phyloP scores from a whole-genome alignment of 2,888 invertebrate genomes.

The Stictocephala bisonia region DNA sequence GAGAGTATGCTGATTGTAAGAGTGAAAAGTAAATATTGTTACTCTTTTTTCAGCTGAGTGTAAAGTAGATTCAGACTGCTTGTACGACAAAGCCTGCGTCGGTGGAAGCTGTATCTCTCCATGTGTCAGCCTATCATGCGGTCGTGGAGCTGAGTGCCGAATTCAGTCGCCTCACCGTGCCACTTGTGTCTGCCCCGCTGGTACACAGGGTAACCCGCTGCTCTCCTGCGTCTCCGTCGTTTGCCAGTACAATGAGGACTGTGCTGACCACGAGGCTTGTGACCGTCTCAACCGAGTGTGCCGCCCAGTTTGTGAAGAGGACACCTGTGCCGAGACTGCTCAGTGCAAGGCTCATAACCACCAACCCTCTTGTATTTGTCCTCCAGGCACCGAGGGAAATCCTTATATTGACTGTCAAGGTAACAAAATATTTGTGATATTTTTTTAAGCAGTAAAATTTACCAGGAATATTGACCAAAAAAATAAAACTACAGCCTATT shows the following conservation, averaged over 20 bases:
- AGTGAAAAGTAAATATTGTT: not conserved
- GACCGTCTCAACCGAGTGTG: constrained; percentile 86
- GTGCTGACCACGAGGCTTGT: constrained; percentile 85
- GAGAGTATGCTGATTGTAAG: too few relatives aligned
- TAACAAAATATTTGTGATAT: too few relatives aligned
- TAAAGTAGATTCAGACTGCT: constrained; percentile 81
- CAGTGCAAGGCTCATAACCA: constrained; percentile 80
- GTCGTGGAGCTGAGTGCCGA: constrained; percentile 81
- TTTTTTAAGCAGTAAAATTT: too few relatives aligned
- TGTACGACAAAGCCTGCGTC: constrained; percentile 83
- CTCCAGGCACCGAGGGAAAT: constrained; percentile 80
- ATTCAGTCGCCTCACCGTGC: constrained; percentile 80
- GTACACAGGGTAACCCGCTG: constrained; percentile 67
- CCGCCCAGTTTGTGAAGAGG: constrained; percentile 83
- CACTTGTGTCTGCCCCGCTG: constrained; percentile 84
- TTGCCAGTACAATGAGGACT: constrained; percentile 91
- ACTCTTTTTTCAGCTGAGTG: constrained; percentile 63
- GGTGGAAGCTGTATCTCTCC: constrained; percentile 85
- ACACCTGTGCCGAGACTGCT: constrained; percentile 82
- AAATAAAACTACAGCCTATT: too few relatives aligned
- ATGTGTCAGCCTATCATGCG: constrained; percentile 78
- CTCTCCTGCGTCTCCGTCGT: constrained; percentile 83
- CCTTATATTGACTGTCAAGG: constrained; percentile 77
- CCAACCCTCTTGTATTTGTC: constrained; percentile 82
- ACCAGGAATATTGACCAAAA: too few relatives aligned